These are phyloP conservation scores for Amblyteles armatorius DNA, from an alignment of 2,888 invertebrate species.

Conservation along the genomic window DNA sequence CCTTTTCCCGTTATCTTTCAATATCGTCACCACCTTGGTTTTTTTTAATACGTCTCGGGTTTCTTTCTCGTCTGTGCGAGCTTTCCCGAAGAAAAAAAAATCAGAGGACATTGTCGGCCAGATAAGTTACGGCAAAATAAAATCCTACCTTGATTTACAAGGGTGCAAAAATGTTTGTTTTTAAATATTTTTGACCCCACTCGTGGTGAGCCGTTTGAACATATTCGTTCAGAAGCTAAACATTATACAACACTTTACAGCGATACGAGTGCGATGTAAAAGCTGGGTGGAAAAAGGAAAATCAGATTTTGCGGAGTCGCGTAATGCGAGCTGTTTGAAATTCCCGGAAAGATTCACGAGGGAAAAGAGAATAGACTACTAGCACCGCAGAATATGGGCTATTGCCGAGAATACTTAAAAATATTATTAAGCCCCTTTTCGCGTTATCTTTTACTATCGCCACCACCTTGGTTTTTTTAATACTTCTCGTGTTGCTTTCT, in stretches of 20 bases:
- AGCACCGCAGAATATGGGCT: slow-evolving; percentile 22
- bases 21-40: neutral
- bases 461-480: neutral
- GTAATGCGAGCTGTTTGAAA: slow-evolving; percentile 51
- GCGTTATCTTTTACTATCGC: slow-evolving; percentile 2
- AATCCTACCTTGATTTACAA: too few relatives aligned
- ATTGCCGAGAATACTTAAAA: slow-evolving; percentile 51
- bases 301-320: slow-evolving; percentile 42
- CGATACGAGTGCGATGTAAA: slow-evolving; percentile 6
- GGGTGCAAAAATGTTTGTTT: too few relatives aligned
- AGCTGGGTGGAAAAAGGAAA: slow-evolving; percentile 23
- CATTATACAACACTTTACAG: neutral
- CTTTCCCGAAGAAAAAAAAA: neutral
- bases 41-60: neutral
- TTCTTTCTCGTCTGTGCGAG: neutral
- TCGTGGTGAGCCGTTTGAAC: too few relatives aligned
- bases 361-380: slow-evolving; percentile 55
- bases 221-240: neutral
- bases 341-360: slow-evolving; percentile 60
- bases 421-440: slow-evolving; percentile 49
- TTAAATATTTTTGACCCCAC: too few relatives aligned
- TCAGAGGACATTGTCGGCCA: neutral
- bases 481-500: neutral
- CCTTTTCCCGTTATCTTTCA: slow-evolving; percentile 10
- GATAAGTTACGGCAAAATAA: too few relatives aligned